A percentile compares a stretch with the other conserved stretches of the same genome.
These are phyloP conservation scores for Suncus etruscus DNA, from an alignment of 2,113 vertebrate species.

Conservation along the genomic window DNA sequence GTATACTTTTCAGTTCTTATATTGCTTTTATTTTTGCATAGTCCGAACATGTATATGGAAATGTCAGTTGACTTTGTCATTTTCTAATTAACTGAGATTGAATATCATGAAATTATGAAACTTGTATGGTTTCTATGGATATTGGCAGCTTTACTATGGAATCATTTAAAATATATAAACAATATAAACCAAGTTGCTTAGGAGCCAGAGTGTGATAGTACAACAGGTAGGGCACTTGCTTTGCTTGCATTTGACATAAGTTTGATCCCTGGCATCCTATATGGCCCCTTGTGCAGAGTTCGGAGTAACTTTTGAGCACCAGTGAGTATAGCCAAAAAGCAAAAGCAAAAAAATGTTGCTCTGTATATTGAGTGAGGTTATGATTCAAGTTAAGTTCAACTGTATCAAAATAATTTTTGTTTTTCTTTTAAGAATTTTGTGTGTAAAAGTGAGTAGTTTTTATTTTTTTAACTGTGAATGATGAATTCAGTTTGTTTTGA, in stretches of 20 bases:
- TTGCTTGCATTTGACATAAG: too few relatives aligned
- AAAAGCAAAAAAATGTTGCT: not conserved
- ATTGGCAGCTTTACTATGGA: not conserved
- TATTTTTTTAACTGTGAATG: conserved; percentile 26
- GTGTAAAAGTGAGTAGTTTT: conserved; percentile 41
- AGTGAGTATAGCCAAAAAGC: too few relatives aligned
- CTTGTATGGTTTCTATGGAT: conserved; percentile 3
- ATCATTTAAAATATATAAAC: conserved; percentile 42
- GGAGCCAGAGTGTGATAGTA: too few relatives aligned
- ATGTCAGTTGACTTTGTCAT: not conserved
- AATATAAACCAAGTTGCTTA: conserved; percentile 3
- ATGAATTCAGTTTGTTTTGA: too few relatives aligned
- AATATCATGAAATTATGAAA: conserved; percentile 51
- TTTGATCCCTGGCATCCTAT: too few relatives aligned
- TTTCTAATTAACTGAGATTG: conserved; percentile 48
- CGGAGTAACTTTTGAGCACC: too few relatives aligned
- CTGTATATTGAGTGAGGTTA: not conserved
- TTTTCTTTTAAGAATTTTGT: conserved; percentile 43
- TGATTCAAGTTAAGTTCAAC: conserved; percentile 37
- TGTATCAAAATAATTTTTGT: not conserved
- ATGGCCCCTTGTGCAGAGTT: too few relatives aligned
- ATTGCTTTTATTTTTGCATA: conserved; percentile 42
- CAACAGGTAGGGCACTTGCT: too few relatives aligned
- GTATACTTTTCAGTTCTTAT: conserved; percentile 20
- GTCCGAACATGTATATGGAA: not conserved